Evolutionary conservation across 2,797 vertebrate species (phyloP).

Genomic region (Syndactyla subalaris): DNA sequence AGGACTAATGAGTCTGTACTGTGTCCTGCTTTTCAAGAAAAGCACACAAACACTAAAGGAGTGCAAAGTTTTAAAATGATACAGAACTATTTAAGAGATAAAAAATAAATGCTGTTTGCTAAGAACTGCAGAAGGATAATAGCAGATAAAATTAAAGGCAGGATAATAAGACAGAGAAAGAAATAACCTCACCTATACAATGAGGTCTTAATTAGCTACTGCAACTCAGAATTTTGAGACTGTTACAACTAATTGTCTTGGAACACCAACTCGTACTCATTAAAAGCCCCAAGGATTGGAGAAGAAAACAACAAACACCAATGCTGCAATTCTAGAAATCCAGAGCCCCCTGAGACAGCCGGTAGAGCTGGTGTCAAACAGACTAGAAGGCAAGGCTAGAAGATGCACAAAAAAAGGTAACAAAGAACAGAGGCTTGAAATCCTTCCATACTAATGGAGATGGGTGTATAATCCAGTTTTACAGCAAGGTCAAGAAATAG

Average conservation of each 20-base stretch:
- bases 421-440: neutral
- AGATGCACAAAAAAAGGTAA: neutral
- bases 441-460: neutral
- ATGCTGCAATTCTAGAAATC: neutral
- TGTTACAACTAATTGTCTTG: neutral
- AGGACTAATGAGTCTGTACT: neutral
- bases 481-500: neutral
- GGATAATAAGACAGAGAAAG: neutral
- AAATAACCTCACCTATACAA: conserved; percentile 30
- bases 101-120: neutral
- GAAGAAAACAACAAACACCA: neutral
- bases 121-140: neutral
- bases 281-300: neutral
- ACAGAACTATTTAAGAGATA: neutral
- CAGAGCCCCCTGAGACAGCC: neutral
- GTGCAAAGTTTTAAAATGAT: neutral
- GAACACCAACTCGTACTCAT: neutral
- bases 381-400: neutral
- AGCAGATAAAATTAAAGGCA: conserved; percentile 20
- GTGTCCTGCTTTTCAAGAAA: neutral
- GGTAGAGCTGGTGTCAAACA: neutral
- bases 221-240: neutral
- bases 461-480: neutral
- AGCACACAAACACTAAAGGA: neutral
- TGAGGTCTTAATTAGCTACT: neutral